Conservation (phyloP, 2,888 invertebrate species). For the Dorcus hopei region DNA sequence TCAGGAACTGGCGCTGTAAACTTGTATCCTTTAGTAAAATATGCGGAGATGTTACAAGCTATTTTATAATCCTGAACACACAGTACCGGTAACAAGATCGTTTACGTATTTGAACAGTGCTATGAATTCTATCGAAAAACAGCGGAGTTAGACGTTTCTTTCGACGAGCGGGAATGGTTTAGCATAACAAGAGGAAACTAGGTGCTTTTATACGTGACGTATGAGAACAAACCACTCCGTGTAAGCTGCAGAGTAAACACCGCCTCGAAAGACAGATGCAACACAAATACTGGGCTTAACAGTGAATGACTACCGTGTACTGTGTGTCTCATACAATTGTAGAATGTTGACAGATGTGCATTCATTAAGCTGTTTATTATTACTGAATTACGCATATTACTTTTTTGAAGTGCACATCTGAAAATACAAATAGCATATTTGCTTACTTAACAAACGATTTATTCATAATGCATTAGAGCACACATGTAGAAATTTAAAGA, state of each 20-base stretch:
- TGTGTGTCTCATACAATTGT: too few species aligned
- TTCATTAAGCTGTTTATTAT: too few species aligned
- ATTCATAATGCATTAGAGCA: too few species aligned
- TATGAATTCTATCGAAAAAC: not conserved
- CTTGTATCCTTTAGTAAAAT: too few species aligned
- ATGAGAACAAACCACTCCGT: constrained; percentile 30
- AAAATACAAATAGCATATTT: too few species aligned
- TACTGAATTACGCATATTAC: too few species aligned
- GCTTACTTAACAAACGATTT: too few species aligned
- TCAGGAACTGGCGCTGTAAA: too few species aligned
- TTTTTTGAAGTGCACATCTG: too few species aligned
- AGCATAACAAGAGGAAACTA: constrained; percentile 21
- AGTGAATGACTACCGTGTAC: not conserved
- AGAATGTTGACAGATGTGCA: too few species aligned
- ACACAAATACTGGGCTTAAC: constrained; percentile 36
- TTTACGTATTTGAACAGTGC: constrained; percentile 5
- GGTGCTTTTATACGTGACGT: constrained; percentile 28
- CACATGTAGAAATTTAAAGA: too few species aligned
- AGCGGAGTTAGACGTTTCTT: constrained; percentile 1
- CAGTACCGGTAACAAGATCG: constrained; percentile 4
- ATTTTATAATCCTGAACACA: not conserved
- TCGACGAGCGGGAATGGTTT: constrained; percentile 8
- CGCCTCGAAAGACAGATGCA: constrained; percentile 37
- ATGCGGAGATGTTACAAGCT: too few species aligned
- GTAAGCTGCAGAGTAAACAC: constrained; percentile 39